Evolutionary conservation across 64 coral and sea anemone genomes (phyloP), one percentile per base, ranked within the genome.

Genomic region (Cladopsammia gracilis): DNA sequence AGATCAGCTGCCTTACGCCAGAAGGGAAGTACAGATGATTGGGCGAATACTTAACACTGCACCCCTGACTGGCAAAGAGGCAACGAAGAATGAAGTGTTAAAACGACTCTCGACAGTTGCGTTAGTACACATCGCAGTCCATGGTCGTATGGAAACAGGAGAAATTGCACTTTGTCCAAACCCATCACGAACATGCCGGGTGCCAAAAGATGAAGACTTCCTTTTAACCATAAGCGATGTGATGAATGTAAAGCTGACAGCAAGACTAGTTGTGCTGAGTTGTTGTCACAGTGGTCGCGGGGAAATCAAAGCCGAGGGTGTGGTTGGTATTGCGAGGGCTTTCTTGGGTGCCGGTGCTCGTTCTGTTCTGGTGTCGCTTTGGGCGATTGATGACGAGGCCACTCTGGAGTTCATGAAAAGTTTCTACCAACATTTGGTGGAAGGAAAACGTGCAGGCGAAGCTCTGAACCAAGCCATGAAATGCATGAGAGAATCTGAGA

Each of bases 271-370:
- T 7, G 83, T 86, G 64, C 64, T 86, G 4, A 71, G 62, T n/a
- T 86, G 62, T 42, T 86, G 83, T 71, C 78, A 82, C 10, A 86
- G 83, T 45, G 83, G 62, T 54, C 62, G 62, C 69, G 83, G 64
- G 13, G 83, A 86, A 10, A 86, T 56, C 23, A 86, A 71, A 14
- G 20, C 83, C 8, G 83, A 86, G 13, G 83, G 83, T 48, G 67
- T 86, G 16, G 69, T 86, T 20, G 83, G 83, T 58, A 67, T 86
- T 43, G 50, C 48, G 46, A 5, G 26, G 12, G 75, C 75, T 0
- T 47, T 78, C 19, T 13, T 78, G 9, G 75, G 23, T 46, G 75
- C 10, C 26, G 83, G 83, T 43, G 83, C 64, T 8, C 83, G 61
- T 70, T 48, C 83, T 49, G 83, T 86, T 50, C 48, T 86, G 34